These are phyloP conservation scores for Sakesphorus luctuosus DNA, from an alignment of 2,113 vertebrate genomes.

Conservation along the genomic window DNA sequence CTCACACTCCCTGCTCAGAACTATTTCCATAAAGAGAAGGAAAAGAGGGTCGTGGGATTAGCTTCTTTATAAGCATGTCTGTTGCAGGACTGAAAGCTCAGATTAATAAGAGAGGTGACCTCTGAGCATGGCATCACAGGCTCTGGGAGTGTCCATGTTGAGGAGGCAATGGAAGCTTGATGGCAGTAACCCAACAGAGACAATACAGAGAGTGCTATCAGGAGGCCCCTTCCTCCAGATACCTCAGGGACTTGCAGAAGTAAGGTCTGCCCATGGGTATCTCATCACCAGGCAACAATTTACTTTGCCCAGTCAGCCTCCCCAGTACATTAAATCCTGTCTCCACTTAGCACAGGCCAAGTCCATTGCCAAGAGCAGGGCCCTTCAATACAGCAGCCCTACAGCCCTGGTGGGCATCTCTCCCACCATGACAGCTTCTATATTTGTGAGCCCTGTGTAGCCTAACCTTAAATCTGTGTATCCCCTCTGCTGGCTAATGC, in stretches of 20 bases:
- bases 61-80: background rate
- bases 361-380: background rate
- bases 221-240: background rate
- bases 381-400: background rate
- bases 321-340: background rate
- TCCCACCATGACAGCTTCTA: fast-evolving
- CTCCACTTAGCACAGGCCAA: background rate
- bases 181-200: background rate
- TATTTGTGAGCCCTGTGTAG: background rate
- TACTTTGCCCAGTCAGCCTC: background rate
- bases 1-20: background rate
- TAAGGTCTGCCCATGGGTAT: background rate
- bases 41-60: background rate
- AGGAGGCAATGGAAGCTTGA: background rate
- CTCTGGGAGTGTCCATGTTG: background rate
- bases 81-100: background rate
- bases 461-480: background rate
- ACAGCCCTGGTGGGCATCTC: background rate
- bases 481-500: background rate
- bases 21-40: background rate
- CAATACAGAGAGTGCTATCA: background rate
- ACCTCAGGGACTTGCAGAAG: background rate
- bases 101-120: background rate
- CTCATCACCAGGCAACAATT: background rate
- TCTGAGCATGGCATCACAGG: background rate